Conservation (phyloP, 2,113 vertebrate species). For the Probosciger aterrimus region DNA sequence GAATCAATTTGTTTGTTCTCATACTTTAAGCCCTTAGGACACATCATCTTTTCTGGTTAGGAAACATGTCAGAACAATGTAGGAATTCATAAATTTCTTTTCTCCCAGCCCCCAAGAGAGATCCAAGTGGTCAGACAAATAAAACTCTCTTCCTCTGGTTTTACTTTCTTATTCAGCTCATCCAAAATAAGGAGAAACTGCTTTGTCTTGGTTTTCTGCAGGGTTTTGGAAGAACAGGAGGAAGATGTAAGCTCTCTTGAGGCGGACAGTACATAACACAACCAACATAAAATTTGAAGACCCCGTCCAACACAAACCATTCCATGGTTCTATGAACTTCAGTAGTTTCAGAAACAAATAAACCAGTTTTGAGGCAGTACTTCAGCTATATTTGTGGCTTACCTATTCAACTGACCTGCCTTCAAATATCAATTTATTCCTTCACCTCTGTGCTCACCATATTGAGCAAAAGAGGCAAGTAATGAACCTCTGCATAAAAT, state of each 20-base stretch:
- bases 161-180: neutral
- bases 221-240: neutral
- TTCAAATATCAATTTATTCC: neutral
- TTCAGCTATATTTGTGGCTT: neutral
- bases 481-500: neutral
- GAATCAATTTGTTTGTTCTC: neutral
- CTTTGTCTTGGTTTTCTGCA: neutral
- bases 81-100: neutral
- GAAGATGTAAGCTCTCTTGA: neutral
- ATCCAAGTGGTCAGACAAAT: neutral
- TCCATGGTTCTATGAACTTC: neutral
- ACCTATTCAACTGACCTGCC: neutral
- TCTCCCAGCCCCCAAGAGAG: neutral
- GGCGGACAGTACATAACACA: neutral
- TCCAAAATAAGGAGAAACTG: neutral
- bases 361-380: neutral
- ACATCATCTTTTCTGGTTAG: neutral
- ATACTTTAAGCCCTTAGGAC: neutral
- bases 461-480: neutral
- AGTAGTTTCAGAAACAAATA: neutral
- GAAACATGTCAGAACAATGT: neutral
- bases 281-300: neutral
- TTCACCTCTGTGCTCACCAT: neutral
- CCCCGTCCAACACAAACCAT: neutral
- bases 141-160: neutral